Evolutionary conservation across 2,113 vertebrate species (phyloP), one percentile per base, ranked within the genome.

Genomic region (Mus pahari): DNA sequence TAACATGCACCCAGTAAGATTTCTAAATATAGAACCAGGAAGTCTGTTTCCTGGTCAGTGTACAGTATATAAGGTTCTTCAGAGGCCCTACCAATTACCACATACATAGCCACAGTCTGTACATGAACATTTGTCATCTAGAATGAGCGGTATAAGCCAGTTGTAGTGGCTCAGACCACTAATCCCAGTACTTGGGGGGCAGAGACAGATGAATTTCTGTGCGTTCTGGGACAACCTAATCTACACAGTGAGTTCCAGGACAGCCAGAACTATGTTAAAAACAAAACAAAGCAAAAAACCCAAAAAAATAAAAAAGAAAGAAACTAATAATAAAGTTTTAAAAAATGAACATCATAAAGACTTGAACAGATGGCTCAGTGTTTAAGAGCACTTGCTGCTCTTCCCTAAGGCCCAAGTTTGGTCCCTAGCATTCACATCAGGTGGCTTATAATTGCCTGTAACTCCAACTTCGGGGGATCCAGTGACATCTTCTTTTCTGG

Each of bases 1-100:
- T 94, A 84, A 92, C 91, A 53, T 92, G 48, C 1, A 90, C 50
- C 33, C 28, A 94, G 60, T 75, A 94, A 90, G 58, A 75, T 48
- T 83, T 84, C 77, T 75, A 89, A 77, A 19, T 73, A 89, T 79
- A 48, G 33, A 42, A 89, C 17, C 75, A 48, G n/a, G 33, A 92
- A 7, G 16, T 55, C 16, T 83, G 22, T 73, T 86, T 93, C 20
- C 20, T 93, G 17, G 77, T 92, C 31, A 77, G 10, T 39, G 22
- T 42, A n/a, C 71, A 73, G 70, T 55, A 60, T 20, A 45, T 84
- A 66, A 83, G 39, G 24, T 53, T 70, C 7, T 62, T 82, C 53
- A 48, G 71, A 74, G 74, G 92, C 77, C 90, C 58, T 71, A 68
- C 66, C 36, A n/a, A 39, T 74, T 48, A 77, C 11, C 33, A 5